A percentile compares a stretch with the other conserved stretches of the same genome.
Evolutionary conservation across 2,113 vertebrate genomes (phyloP).

Genomic region (Cheirogaleus medius): DNA sequence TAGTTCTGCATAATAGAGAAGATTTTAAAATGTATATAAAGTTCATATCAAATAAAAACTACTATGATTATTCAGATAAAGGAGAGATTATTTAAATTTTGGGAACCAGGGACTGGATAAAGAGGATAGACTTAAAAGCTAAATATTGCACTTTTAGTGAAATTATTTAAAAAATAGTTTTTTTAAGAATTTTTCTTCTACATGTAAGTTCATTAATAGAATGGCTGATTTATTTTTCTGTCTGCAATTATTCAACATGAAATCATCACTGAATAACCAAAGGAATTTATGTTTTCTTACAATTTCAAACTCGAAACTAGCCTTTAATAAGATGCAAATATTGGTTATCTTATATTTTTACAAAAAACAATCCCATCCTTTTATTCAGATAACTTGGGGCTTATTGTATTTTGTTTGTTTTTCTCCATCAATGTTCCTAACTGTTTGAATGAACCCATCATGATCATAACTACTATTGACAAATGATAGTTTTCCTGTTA

Average conservation of each 20-base stretch:
- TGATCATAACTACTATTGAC: neutral
- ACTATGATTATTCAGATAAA: neutral
- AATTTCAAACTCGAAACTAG: neutral
- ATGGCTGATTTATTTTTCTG: conserved; percentile 4
- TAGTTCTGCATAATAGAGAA: neutral
- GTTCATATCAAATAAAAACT: neutral
- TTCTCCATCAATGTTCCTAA: neutral
- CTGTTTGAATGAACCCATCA: neutral
- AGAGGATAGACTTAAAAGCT: neutral
- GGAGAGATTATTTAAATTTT: neutral
- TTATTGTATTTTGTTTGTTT: neutral
- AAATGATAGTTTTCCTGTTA: neutral
- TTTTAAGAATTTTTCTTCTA: conserved; percentile 20
- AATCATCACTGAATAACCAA: neutral
- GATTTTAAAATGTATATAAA: neutral
- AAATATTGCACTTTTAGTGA: conserved; percentile 19
- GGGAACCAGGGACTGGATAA: neutral
- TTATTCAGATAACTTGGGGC: neutral
- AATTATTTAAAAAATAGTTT: neutral
- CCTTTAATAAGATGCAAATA: neutral
- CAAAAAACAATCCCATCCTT: neutral
- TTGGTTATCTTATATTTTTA: neutral
- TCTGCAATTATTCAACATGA: neutral
- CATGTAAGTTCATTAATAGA: neutral
- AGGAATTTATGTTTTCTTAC: neutral